These are phyloP conservation scores for Epinotia demarniana DNA, from an alignment of 2,888 invertebrate species.

Conservation along the genomic window DNA sequence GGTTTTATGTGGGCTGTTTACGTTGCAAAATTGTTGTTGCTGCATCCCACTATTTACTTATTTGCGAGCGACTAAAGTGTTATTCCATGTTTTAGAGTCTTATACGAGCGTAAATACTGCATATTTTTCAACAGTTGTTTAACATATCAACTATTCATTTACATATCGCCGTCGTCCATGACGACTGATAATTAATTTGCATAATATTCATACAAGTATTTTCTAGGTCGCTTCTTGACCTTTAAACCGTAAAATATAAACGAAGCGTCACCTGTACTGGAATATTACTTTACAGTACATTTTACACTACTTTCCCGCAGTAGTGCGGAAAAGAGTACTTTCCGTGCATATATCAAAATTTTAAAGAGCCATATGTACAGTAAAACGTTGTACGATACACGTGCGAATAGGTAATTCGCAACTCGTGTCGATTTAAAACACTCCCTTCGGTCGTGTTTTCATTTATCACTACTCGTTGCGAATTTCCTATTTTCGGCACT, in stretches of 20 bases:
- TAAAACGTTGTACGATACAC: no score
- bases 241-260: constrained; percentile 33
- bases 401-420: no score
- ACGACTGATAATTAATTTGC: constrained; percentile 29
- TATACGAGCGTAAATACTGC: neutral
- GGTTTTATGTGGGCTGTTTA: constrained; percentile 49
- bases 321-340: no score
- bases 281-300: constrained; percentile 12
- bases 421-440: no score
- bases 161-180: constrained; percentile 27
- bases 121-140: constrained; percentile 13
- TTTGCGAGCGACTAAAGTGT: constrained; percentile 9
- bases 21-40: constrained; percentile 41
- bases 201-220: constrained; percentile 27
- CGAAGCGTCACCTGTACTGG: neutral
- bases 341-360: no score
- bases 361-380: no score
- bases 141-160: constrained; percentile 20
- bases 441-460: no score
- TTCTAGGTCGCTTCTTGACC: constrained; percentile 32
- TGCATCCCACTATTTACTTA: constrained; percentile 30
- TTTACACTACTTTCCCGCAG: no score
- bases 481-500: no score
- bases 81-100: constrained; percentile 17
- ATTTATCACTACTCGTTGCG: no score